phyloP scores from a whole-genome alignment of 2,888 invertebrate genomes.

The Andrena minutula region DNA sequence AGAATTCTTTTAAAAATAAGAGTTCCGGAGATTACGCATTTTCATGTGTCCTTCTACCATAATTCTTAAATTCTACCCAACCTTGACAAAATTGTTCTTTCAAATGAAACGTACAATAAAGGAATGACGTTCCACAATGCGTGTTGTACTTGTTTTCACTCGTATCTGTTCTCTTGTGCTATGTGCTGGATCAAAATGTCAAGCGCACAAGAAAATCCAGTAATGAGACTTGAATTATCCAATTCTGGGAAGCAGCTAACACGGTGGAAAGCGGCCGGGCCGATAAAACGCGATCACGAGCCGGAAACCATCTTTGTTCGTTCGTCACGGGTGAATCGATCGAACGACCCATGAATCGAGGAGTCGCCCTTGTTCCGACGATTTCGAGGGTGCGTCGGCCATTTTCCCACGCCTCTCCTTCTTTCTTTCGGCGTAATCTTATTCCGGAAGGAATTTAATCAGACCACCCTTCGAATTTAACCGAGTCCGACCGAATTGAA shows the following conservation, averaged over 20 bases:
- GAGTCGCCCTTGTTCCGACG: conserved; percentile 52
- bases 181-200: background rate
- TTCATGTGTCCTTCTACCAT: too few relatives aligned
- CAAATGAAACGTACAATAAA: too few relatives aligned
- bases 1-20: too few relatives aligned
- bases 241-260: background rate
- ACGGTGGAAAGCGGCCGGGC: background rate
- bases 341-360: conserved; percentile 33
- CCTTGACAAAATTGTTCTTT: too few relatives aligned
- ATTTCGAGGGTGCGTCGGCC: conserved; percentile 63
- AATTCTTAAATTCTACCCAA: too few relatives aligned
- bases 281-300: conserved; percentile 26
- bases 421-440: conserved; percentile 45
- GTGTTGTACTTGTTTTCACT: background rate
- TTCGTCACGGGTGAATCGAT: conserved; percentile 36
- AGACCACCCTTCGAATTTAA: conserved; percentile 70
- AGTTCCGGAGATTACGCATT: too few relatives aligned
- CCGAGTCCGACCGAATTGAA: conserved; percentile 66
- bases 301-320: conserved; percentile 37
- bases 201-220: background rate
- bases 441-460: conserved; percentile 72
- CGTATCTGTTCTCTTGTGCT: background rate
- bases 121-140: too few relatives aligned
- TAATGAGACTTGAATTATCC: conserved; percentile 5
- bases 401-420: conserved; percentile 43